Evolutionary conservation across 2,113 vertebrate genomes (phyloP).

Genomic region (Glaucidium brasilianum): DNA sequence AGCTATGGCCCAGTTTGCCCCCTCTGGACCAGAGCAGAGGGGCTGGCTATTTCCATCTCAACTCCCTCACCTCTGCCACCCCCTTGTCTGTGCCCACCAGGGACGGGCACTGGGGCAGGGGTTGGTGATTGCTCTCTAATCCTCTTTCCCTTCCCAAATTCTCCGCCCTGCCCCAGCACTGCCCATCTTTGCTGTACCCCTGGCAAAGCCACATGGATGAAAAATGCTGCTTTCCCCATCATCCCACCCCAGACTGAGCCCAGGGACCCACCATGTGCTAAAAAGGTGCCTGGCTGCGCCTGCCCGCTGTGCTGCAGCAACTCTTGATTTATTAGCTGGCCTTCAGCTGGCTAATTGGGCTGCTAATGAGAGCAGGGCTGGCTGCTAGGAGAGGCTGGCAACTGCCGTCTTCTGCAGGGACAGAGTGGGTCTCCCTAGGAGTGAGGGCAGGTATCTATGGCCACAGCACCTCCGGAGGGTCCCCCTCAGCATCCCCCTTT

Average conservation of each 20-base stretch:
- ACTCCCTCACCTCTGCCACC: neutral
- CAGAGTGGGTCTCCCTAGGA: neutral
- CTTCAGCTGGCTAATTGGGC: neutral
- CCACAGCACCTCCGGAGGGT: neutral
- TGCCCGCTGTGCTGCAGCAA: neutral
- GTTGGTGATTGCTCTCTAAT: neutral
- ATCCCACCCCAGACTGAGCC: fast-evolving
- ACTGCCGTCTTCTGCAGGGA: neutral
- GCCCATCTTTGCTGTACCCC: neutral
- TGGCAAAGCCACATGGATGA: neutral
- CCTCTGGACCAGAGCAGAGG: neutral
- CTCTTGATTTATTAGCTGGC: neutral
- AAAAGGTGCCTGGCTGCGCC: neutral
- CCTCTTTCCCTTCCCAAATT: neutral
- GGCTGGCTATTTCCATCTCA: neutral
- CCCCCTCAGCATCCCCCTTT: neutral
- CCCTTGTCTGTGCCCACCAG: fast-evolving
- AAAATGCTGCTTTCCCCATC: neutral
- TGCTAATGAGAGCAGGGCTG: neutral
- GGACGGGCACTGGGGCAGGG: neutral
- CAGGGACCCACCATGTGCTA: neutral
- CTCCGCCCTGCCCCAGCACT: neutral
- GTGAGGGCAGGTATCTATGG: fast-evolving
- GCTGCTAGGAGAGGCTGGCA: neutral
- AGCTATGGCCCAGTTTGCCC: neutral